These are phyloP conservation scores for Plecturocebus donacophilus DNA, from an alignment of 2,113 vertebrate genomes.

Conservation along the genomic window DNA sequence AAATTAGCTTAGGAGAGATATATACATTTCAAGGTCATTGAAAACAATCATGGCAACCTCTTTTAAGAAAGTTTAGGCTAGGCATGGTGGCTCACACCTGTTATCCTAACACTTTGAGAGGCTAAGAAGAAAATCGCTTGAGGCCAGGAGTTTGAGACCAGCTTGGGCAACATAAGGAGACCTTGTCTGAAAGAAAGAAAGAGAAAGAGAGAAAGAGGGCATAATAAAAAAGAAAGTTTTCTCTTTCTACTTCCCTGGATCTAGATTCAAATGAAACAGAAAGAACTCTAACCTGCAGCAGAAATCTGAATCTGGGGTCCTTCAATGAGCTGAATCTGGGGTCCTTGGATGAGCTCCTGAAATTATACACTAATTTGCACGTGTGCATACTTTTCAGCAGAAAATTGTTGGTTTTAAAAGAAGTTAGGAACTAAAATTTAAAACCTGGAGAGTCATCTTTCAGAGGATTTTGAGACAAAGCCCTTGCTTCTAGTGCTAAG, in stretches of 20 bases:
- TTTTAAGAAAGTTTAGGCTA: neutral
- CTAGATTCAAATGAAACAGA: neutral
- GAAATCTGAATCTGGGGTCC: neutral
- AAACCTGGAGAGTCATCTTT: neutral
- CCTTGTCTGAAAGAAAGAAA: too few species aligned
- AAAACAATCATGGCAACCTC: neutral
- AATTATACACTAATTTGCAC: neutral
- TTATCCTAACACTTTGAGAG: too few species aligned
- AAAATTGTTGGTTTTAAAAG: conserved; percentile 2
- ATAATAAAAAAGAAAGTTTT: neutral
- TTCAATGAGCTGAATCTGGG: neutral
- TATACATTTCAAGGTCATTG: neutral
- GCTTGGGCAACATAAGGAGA: too few species aligned
- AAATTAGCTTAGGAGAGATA: neutral
- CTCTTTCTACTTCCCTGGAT: neutral
- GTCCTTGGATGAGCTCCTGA: neutral
- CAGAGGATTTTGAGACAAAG: neutral
- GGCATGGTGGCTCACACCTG: too few species aligned
- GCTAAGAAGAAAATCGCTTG: too few species aligned
- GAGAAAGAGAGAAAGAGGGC: neutral
- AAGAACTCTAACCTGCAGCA: neutral
- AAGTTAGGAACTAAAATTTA: conserved; percentile 1
- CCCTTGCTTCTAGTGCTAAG: neutral
- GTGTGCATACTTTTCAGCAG: neutral
- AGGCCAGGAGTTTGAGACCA: too few species aligned